Evolutionary conservation across 37 sponge, comb jelly and placozoan genomes (phyloP), one percentile per base, ranked within the genome.

Genomic region (Dysidea cf. avara): DNA sequence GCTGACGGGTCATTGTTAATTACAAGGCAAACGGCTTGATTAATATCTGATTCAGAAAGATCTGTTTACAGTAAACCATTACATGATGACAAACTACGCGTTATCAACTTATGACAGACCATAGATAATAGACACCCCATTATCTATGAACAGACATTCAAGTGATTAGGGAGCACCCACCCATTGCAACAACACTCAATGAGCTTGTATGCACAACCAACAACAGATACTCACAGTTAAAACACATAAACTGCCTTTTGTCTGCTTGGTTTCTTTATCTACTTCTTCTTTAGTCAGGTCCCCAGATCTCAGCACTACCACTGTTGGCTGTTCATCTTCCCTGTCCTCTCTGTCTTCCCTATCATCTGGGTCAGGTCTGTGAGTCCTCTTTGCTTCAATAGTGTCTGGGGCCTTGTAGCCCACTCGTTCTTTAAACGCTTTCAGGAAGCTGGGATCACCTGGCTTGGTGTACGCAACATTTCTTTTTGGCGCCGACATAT

Each of bases 401-500:
- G 79, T 66, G 14, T 39, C 75, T 6, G 73, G 73, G 40, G 77
- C 89, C 53, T 72, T 82, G 69, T 88, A 88, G 17, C 89, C 89
- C 14, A 82, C 79, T 73, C 53, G 34, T 13, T 12, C 76, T 46
- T 87, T 87, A 56, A 87, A 87, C 12, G 81, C 78, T 75, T 76
- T 80, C 56, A 87, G 31, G 56, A 87, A 87, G 29, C 72, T 36
- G n/a, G 87, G 87, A 53, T 81, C 87, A 39, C 39, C 30, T 6
- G 81, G 87, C 72, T 76, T 87, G 16, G n/a, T 65, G 72, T 47
- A 87, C 24, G 81, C 36, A 25, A 87, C 81, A 71, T 87, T 87
- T 64, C 77, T 87, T 53, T 63, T 79, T 7, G 86, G 86, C 26
- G 53, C 82, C 51, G 82, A 60, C 82, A 81, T 81, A 56, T 54